Conservation (phyloP, 2,797 vertebrate species). For the Sebastiscus tertius region DNA sequence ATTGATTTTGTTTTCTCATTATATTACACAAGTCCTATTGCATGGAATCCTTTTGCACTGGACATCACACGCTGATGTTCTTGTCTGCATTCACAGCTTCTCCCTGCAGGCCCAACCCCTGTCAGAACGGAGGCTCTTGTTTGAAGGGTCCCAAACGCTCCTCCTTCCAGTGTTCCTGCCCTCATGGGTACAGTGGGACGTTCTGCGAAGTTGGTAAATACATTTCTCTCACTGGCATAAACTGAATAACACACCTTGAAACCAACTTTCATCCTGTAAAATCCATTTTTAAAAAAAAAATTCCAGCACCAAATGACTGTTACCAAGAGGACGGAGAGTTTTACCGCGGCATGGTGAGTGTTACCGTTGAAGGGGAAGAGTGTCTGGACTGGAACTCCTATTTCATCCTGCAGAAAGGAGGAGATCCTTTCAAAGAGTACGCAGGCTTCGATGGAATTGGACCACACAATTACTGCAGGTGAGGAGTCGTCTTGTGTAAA, state of each 20-base stretch:
- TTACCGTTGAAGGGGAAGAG: constrained; percentile 45
- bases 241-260: not conserved
- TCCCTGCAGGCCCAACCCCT: constrained; percentile 68
- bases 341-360: constrained; percentile 68
- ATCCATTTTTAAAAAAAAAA: not conserved
- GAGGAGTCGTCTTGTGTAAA: not conserved
- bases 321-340: constrained; percentile 63
- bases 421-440: constrained; percentile 36
- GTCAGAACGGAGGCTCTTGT: constrained; percentile 73
- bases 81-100: constrained; percentile 40
- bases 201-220: constrained; percentile 77
- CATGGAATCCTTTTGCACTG: not conserved
- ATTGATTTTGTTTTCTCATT: not conserved
- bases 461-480: constrained; percentile 77
- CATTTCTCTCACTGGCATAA: not conserved
- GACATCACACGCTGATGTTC: not conserved
- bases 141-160: constrained; percentile 30
- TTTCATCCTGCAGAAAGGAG: constrained; percentile 47
- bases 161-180: constrained; percentile 64
- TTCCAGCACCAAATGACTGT: constrained; percentile 70
- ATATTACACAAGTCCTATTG: not conserved
- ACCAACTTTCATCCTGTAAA: not conserved
- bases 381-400: constrained; percentile 79
- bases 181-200: constrained; percentile 53
- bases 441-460: constrained; percentile 59